phyloP scores from a whole-genome alignment of 2,113 vertebrate species.

The Chascanopsetta lugubris region DNA sequence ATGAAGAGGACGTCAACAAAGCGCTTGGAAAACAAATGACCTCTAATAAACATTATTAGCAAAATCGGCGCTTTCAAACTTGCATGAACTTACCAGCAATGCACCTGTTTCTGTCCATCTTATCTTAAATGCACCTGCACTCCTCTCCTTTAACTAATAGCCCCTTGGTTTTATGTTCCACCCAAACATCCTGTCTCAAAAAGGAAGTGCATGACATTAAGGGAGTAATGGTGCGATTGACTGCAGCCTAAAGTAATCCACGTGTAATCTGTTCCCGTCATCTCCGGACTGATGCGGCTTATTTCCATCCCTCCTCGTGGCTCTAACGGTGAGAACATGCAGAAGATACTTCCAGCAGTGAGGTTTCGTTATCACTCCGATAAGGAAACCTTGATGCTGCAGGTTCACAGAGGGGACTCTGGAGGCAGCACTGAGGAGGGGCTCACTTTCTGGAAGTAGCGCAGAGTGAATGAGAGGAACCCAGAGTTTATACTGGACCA shows the following conservation, averaged over 20 bases:
- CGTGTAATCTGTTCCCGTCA: conserved; percentile 23
- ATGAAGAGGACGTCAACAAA: too few relatives aligned
- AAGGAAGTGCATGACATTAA: conserved; percentile 30
- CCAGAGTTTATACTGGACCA: conserved; percentile 44
- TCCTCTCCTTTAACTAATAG: conserved; percentile 20
- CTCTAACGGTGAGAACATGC: conserved; percentile 15
- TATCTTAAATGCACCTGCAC: conserved; percentile 7
- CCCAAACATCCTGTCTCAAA: conserved; percentile 24
- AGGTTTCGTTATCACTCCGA: conserved; percentile 1
- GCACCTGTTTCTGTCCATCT: background rate
- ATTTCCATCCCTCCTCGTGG: conserved; percentile 7
- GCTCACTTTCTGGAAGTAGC: conserved; percentile 30
- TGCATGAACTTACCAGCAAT: background rate
- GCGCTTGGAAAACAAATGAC: too few relatives aligned
- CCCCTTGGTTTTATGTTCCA: conserved; percentile 11
- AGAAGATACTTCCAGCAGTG: background rate
- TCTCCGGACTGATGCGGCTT: background rate
- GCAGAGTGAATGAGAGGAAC: conserved; percentile 32
- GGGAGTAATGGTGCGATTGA: conserved; percentile 11
- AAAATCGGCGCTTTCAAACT: background rate
- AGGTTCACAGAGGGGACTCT: conserved; percentile 21
- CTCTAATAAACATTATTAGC: background rate
- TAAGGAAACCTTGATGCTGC: background rate
- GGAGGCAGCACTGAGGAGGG: background rate
- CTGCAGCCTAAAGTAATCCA: conserved; percentile 8